A percentile compares a stretch with the other conserved stretches of the same genome.
Evolutionary conservation across 2,797 vertebrate species (phyloP).

Genomic region (Cossypha dichroa): DNA sequence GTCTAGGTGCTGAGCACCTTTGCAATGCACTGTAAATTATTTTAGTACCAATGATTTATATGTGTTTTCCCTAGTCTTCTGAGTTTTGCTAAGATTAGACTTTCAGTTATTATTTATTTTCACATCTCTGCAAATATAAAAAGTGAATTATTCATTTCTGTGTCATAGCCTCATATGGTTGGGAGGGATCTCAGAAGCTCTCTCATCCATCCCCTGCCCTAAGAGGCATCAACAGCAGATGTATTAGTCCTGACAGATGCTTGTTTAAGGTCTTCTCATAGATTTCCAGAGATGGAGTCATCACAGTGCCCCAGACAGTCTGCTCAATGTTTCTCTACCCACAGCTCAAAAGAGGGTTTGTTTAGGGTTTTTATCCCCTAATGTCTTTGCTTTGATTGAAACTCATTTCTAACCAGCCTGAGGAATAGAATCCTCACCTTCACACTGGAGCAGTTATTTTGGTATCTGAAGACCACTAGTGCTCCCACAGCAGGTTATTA

Average conservation of each 20-base stretch:
- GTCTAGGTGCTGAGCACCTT: not conserved
- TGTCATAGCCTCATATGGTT: not conserved
- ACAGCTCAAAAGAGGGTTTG: not conserved
- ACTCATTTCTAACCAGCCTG: not conserved
- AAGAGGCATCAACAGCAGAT: not conserved
- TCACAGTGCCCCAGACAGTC: not conserved
- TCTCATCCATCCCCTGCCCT: not conserved
- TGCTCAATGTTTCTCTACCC: not conserved
- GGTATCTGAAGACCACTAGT: not conserved
- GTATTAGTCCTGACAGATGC: not conserved
- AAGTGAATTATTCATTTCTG: constrained; percentile 31
- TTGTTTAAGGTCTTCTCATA: constrained; percentile 20
- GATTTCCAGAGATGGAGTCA: not conserved
- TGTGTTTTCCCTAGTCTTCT: not conserved
- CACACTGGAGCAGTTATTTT: not conserved
- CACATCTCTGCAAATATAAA: constrained; percentile 8
- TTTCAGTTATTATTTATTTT: constrained; percentile 53
- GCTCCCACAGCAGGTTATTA: not conserved
- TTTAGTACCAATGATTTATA: constrained; percentile 19
- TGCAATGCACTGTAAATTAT: not conserved
- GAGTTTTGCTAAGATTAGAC: constrained; percentile 13
- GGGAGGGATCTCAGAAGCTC: not conserved
- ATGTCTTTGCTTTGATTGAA: not conserved
- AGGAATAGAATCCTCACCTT: not conserved
- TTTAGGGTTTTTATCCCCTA: not conserved